Conservation (phyloP, 2,797 vertebrate genomes). For the Lacerta viridis region DNA sequence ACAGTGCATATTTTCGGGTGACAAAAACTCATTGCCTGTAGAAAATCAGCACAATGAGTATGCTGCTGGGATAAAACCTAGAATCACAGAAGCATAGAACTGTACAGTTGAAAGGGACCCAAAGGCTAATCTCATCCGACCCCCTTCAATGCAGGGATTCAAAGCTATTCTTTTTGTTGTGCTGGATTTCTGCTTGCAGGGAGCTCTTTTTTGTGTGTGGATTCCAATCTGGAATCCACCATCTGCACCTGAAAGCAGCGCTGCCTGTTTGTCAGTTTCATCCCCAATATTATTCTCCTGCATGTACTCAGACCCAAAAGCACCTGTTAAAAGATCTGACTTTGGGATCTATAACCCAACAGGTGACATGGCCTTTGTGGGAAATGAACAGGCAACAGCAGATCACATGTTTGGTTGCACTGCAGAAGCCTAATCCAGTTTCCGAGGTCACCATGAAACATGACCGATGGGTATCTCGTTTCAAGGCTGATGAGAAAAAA, state of each 20-base stretch:
- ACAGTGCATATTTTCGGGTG: not conserved
- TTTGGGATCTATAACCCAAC: not conserved
- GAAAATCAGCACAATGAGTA: not conserved
- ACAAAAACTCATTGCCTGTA: not conserved
- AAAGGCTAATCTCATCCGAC: too few species aligned
- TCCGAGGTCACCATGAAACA: constrained; percentile 31
- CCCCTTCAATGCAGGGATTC: too few species aligned
- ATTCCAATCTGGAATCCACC: not conserved
- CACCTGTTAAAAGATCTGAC: not conserved
- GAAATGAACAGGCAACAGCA: not conserved
- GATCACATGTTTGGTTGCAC: too few species aligned
- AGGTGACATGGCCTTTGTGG: not conserved
- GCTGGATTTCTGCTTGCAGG: not conserved
- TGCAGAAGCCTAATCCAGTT: not conserved
- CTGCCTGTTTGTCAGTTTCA: not conserved
- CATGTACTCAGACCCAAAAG: not conserved
- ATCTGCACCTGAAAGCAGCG: not conserved
- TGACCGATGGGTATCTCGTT: constrained; percentile 63
- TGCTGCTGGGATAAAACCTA: not conserved
- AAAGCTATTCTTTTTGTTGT: not conserved
- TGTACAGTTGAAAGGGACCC: too few species aligned
- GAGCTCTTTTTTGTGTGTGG: too few species aligned
- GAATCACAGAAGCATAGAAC: too few species aligned
- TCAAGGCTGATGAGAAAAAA: constrained; percentile 56
- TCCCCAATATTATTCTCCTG: not conserved